Evolutionary conservation across 2,888 invertebrate genomes (phyloP).

Genomic region (Dynastes tityus): DNA sequence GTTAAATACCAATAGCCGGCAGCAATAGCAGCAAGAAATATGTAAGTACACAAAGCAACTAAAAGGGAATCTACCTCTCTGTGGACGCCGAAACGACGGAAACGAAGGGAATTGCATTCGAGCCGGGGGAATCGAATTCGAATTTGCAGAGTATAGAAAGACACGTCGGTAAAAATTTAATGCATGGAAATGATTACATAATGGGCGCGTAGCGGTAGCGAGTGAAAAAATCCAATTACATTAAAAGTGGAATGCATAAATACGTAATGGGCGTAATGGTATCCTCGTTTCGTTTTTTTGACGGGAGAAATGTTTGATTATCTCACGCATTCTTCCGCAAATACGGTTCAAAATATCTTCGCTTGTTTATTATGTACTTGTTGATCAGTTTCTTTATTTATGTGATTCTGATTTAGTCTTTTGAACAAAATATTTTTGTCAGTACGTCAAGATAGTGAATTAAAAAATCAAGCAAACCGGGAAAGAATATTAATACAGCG

Average conservation of each 20-base stretch:
- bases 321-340: no score
- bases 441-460: no score
- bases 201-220: slow-evolving; percentile 2
- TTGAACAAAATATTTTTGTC: no score
- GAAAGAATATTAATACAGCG: no score
- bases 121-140: not conserved
- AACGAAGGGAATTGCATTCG: slow-evolving; percentile 6
- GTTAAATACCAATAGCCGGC: no score
- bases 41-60: not conserved
- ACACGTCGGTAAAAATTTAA: slow-evolving; percentile 26
- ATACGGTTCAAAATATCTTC: no score
- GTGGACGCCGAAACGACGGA: not conserved
- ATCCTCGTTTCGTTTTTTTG: not conserved
- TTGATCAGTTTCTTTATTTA: no score
- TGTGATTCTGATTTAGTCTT: no score
- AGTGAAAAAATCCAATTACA: slow-evolving; percentile 39
- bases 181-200: slow-evolving; percentile 35
- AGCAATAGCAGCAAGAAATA: no score
- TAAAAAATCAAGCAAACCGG: no score
- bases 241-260: slow-evolving; percentile 33
- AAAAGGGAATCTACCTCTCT: not conserved
- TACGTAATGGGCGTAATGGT: slow-evolving; percentile 32
- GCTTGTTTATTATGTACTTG: no score
- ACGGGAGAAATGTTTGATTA: no score
- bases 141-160: slow-evolving; percentile 14